Percentiles rank a stretch among this genome's conserved stretches.
These are phyloP conservation scores for Poecile atricapillus DNA, from an alignment of 2,113 vertebrate genomes.

Conservation along the genomic window DNA sequence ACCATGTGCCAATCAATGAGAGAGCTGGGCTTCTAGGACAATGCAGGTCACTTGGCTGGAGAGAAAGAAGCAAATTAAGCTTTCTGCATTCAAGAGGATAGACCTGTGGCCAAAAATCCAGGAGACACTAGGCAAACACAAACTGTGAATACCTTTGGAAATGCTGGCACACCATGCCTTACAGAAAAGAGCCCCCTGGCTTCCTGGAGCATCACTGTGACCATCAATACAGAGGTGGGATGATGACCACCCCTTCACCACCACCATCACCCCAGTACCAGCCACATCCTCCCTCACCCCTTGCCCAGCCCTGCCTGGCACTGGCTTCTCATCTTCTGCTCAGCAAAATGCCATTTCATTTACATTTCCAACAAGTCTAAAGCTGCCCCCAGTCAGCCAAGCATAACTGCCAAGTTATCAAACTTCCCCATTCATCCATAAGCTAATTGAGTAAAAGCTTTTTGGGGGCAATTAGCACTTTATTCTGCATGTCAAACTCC, in stretches of 20 bases:
- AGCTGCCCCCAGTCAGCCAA: background rate
- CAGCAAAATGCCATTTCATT: background rate
- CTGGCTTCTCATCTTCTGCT: background rate
- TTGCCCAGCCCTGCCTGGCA: background rate
- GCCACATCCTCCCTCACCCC: background rate
- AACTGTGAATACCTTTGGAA: background rate
- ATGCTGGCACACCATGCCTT: background rate
- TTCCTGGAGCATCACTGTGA: background rate
- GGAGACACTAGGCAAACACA: background rate
- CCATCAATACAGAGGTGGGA: background rate
- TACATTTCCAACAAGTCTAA: background rate
- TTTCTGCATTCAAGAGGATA: background rate
- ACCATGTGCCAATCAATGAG: background rate
- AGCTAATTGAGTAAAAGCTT: background rate
- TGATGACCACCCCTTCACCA: fast-evolving
- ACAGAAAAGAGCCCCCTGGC: background rate
- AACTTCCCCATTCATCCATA: background rate
- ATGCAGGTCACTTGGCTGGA: background rate
- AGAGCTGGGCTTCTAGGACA: background rate
- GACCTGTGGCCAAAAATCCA: background rate
- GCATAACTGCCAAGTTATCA: background rate
- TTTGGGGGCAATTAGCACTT: background rate
- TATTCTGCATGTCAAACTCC: background rate
- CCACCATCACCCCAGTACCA: background rate
- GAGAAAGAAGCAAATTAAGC: background rate